phyloP scores from a whole-genome alignment of 2,888 invertebrate genomes.

The Trissolcus japonicus region DNA sequence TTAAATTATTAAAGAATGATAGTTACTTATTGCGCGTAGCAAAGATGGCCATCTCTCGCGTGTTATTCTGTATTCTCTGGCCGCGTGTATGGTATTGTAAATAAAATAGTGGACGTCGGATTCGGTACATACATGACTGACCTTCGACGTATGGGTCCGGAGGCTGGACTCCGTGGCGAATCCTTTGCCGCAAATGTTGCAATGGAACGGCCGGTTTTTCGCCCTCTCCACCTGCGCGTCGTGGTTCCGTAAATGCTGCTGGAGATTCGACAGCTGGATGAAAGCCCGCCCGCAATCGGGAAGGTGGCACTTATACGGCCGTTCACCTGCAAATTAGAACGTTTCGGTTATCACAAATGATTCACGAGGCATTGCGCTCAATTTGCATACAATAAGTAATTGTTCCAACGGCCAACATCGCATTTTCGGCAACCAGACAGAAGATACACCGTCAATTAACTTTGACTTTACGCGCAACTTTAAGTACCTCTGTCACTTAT shows the following conservation, averaged over 20 bases:
- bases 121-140: constrained; percentile 84
- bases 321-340: constrained; percentile 85
- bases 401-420: constrained; percentile 29
- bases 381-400: constrained; percentile 53
- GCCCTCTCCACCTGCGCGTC: constrained; percentile 96
- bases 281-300: constrained; percentile 97
- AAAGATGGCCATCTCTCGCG: constrained; percentile 59
- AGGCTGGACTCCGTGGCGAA: constrained; percentile 97
- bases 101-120: constrained; percentile 74
- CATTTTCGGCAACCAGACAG: constrained; percentile 24
- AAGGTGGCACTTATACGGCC: constrained; percentile 97
- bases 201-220: constrained; percentile 96
- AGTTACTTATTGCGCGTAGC: constrained; percentile 57
- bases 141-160: constrained; percentile 97
- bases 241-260: constrained; percentile 96
- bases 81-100: constrained; percentile 54
- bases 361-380: constrained; percentile 23
- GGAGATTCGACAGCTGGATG: constrained; percentile 96
- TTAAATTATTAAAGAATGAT: constrained; percentile 56
- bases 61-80: constrained; percentile 56
- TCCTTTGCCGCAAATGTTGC: constrained; percentile 96
- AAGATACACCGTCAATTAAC: constrained; percentile 5
- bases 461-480: neutral
- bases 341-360: constrained; percentile 45
- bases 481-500: too few species aligned